These are phyloP conservation scores for Nothobranchius kuhntae DNA, from an alignment of 2,113 vertebrate species.

Conservation along the genomic window DNA sequence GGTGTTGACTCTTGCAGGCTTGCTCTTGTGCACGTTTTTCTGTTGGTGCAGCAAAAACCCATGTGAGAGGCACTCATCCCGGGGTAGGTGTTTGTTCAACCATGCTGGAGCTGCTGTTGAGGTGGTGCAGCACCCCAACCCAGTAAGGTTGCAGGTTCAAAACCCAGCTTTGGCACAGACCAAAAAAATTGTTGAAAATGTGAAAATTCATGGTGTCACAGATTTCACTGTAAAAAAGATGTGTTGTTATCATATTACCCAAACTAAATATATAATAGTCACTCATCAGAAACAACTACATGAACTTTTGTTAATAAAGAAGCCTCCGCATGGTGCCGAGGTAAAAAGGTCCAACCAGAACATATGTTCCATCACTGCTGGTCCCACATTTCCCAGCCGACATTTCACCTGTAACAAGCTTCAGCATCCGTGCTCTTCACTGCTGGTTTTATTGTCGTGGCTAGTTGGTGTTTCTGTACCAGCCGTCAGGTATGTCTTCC, in stretches of 20 bases:
- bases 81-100: too few species aligned
- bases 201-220: too few species aligned
- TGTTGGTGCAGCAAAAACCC: slow-evolving; percentile 1
- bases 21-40: slow-evolving; percentile 15
- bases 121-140: too few species aligned
- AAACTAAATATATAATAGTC: too few species aligned
- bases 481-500: slow-evolving; percentile 4
- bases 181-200: too few species aligned
- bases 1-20: slow-evolving; percentile 17
- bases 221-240: too few species aligned
- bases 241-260: too few species aligned
- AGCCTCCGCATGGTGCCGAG: neutral
- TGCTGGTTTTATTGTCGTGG: neutral
- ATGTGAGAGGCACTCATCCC: too few species aligned
- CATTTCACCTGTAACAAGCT: neutral
- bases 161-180: too few species aligned
- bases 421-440: neutral
- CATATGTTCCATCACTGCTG: neutral
- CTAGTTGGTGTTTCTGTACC: neutral
- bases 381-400: neutral
- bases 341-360: neutral
- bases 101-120: too few species aligned
- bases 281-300: neutral
- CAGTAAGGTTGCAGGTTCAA: too few species aligned
- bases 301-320: neutral